Base-by-base conservation (phyloP, 1,140 invertebrate genomes). In the Mya arenaria region DNA sequence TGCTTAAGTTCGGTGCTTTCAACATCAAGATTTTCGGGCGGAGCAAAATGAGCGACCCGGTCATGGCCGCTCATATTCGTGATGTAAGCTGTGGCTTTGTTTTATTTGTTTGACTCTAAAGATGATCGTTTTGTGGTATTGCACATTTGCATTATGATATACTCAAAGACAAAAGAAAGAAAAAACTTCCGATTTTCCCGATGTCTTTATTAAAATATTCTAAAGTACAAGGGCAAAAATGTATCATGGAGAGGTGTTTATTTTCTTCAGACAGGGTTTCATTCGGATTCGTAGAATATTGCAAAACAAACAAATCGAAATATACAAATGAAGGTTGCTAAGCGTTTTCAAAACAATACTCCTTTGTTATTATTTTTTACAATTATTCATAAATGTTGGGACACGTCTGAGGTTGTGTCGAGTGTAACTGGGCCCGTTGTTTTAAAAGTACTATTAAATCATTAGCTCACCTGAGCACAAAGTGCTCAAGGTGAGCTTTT, bases 11-110 rank as follows among this genome's bases (percentile, higher is more conserved):
- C 8, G 28, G 48, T 25, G 75, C 75, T 17, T 79, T 79, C 37
- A 79, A 79, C 25, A 79, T 79, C 41, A 66, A 79, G 62, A 69
- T 63, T 23, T 79, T 79, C 34, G 75, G 75, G 13, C 39, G 65
- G 19, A 30, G 63, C 1, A 79, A 79, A 28, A 79, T 79, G 75
- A 79, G 75, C 44, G 65, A 79, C 37, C 52, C 63, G 32, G 32
- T 56, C 23, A 39, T 41, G 28, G 75, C 75, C 4, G 65, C 32
- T n/a, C 65, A 66, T 13, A 79, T 79, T 19, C 44, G 63, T 37
- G 65, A 79, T 41, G 75, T 79, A 79, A 28, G 63, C 39, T 28
- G 41, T 3, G 32, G 8, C n/a, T 19, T 60, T 10, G 44, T 48
- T 48, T 48, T n/a, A 48, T 48, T 13, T 13, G 44, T 48, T 13